Evolutionary conservation across 2,888 invertebrate genomes (phyloP), one percentile per base, ranked within the genome.

Genomic region (Rutpela maculata): DNA sequence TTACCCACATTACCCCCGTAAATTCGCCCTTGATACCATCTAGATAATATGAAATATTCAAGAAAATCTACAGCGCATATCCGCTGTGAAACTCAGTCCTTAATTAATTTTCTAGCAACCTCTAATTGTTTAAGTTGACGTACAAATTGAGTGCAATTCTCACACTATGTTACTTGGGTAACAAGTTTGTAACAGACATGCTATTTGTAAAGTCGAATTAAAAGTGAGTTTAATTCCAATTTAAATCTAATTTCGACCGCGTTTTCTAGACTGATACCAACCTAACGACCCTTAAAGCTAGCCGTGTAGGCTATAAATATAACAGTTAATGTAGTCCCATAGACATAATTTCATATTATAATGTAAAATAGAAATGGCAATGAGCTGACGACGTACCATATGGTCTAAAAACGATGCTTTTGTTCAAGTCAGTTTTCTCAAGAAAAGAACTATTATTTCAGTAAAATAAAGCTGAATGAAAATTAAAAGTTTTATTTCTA

Each of bases 161-260:
- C 22, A 62, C 62, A 31, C 35, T 6, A 2, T 11, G 59, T 22
- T 22, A 31, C 62, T 62, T 62, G 22, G 35, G n/a, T 62, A 62
- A 62, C 31, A 62, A 62, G 35, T 62, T 62, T 31, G 22, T 31
- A 31, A 62, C 26, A 31, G n/a, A 62, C n/a, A n/a, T 62, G 15
- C 62, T 15, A 31, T 62, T 35, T 62, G 62, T 62, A 31, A 62
- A 62, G 15, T 62, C 22, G 26, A n/a, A 22, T 62, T 31, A 11
- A 35, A 62, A 35, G 35, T n/a, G 62, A 12, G 1, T 62, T 12
- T 62, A 62, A 62, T 26, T 31, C 22, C 22, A 62, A 62, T 62
- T 22, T 62, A 26, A 62, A 10, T 62, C 62, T n/a, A 62, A 62
- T 62, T 62, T 62, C 62, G 15, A 15, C 22, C n/a, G n/a, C 26